phyloP scores from a whole-genome alignment of 2,113 vertebrate genomes.

The Himantopus leucocephalus region DNA sequence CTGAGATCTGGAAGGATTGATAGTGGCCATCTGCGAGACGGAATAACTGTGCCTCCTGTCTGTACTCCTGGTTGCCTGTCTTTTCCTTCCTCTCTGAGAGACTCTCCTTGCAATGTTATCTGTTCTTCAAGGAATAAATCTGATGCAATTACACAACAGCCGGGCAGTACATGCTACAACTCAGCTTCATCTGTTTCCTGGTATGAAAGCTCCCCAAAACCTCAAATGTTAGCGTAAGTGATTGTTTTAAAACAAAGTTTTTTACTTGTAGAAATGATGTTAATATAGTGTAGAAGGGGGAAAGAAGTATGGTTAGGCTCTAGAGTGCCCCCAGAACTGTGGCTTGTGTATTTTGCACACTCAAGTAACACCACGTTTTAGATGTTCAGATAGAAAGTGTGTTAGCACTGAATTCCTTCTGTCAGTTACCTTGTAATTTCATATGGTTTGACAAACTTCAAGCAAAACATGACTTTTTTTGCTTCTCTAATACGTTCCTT shows the following conservation, averaged over 20 bases:
- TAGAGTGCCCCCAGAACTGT: background rate
- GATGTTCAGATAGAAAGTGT: background rate
- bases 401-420: background rate
- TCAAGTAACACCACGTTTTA: background rate
- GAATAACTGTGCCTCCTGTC: constrained; percentile 63
- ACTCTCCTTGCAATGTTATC: constrained; percentile 75
- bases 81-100: constrained; percentile 75
- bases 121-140: constrained; percentile 74
- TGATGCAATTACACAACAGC: constrained; percentile 78
- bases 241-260: background rate
- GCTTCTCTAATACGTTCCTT: background rate
- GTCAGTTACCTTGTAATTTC: background rate
- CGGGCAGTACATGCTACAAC: constrained; percentile 65
- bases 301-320: background rate
- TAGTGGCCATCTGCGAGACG: constrained; percentile 57
- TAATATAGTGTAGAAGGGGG: background rate
- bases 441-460: background rate
- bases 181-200: constrained; percentile 78
- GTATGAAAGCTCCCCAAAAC: constrained; percentile 88
- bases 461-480: background rate
- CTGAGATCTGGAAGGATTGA: constrained; percentile 65
- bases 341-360: background rate
- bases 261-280: background rate
- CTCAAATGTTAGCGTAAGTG: constrained; percentile 93
- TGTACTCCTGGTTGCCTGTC: constrained; percentile 79